Conservation (phyloP, 2,888 invertebrate species). For the Chromoteleia sp. region DNA sequence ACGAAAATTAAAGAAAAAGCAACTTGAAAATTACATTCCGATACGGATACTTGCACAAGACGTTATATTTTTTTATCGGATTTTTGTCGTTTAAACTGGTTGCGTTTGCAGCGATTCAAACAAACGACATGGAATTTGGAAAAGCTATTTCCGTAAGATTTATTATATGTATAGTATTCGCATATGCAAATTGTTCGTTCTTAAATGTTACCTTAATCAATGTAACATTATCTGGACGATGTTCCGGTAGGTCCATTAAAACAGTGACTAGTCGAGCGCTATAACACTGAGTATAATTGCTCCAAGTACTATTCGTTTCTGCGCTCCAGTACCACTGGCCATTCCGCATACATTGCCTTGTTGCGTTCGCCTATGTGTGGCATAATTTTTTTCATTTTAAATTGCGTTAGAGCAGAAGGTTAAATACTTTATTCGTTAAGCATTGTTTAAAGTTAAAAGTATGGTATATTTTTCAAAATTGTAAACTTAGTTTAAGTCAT, state of each 20-base stretch:
- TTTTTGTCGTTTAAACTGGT: too few relatives aligned
- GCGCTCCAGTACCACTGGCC: conserved; percentile 85
- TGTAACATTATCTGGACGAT: conserved; percentile 78
- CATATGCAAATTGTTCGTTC: conserved; percentile 16
- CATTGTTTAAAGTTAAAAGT: too few relatives aligned
- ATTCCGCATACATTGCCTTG: conserved; percentile 84
- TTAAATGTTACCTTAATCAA: conserved; percentile 73
- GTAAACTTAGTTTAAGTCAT: too few relatives aligned
- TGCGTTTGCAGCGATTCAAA: neutral
- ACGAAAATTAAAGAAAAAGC: too few relatives aligned
- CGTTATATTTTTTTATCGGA: too few relatives aligned
- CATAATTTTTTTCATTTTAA: conserved; percentile 9
- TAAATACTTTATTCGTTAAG: neutral
- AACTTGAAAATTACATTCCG: too few relatives aligned
- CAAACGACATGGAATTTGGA: conserved; percentile 2
- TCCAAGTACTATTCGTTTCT: conserved; percentile 84
- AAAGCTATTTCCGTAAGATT: neutral
- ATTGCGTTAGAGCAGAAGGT: neutral
- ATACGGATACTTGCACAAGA: too few relatives aligned
- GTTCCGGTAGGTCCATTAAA: conserved; percentile 78
- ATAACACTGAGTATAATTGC: conserved; percentile 86
- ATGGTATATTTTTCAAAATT: too few relatives aligned
- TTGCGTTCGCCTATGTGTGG: conserved; percentile 83
- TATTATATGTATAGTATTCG: conserved; percentile 24
- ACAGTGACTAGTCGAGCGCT: conserved; percentile 83